Conservation (phyloP, 2,888 invertebrate species). For the Esperia sulphurella region DNA sequence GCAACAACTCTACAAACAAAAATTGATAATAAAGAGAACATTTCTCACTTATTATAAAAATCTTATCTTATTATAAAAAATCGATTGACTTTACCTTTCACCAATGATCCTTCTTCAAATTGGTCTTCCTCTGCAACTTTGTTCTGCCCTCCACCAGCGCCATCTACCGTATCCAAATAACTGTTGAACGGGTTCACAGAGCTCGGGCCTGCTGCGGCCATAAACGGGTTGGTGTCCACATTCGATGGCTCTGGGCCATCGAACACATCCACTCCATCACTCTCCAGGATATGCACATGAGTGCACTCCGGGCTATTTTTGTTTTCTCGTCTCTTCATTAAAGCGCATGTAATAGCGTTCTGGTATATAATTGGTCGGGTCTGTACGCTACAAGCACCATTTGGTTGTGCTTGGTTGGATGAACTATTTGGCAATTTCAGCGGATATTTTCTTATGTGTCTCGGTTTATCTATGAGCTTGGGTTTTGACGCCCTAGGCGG, state of each 20-base stretch:
- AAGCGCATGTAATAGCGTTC: slow-evolving; percentile 36
- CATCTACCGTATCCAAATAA: slow-evolving; percentile 21
- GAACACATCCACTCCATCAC: slow-evolving; percentile 33
- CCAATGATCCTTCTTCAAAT: slow-evolving; percentile 44
- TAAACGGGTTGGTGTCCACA: slow-evolving; percentile 49
- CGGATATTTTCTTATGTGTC: slow-evolving; percentile 61
- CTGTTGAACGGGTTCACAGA: slow-evolving; percentile 41
- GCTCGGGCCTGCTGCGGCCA: slow-evolving; percentile 20
- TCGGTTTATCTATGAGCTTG: slow-evolving; percentile 55
- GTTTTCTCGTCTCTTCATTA: slow-evolving; percentile 9
- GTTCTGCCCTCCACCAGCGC: slow-evolving; percentile 3
- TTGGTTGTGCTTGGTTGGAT: background rate
- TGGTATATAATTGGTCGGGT: slow-evolving; percentile 46
- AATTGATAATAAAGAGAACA: background rate
- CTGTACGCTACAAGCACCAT: slow-evolving; percentile 5
- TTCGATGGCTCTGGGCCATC: slow-evolving; percentile 33
- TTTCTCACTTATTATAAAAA: background rate
- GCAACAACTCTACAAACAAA: no score
- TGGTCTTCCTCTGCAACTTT: slow-evolving; percentile 11
- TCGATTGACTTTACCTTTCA: slow-evolving; percentile 37
- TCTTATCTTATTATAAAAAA: background rate
- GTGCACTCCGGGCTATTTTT: slow-evolving; percentile 1
- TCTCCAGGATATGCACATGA: slow-evolving; percentile 1
- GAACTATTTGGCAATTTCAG: slow-evolving; percentile 33
- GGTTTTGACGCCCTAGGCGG: slow-evolving; percentile 58